These are phyloP conservation scores for Percopsis transmontana DNA, from an alignment of 2,113 vertebrate species.

Conservation along the genomic window DNA sequence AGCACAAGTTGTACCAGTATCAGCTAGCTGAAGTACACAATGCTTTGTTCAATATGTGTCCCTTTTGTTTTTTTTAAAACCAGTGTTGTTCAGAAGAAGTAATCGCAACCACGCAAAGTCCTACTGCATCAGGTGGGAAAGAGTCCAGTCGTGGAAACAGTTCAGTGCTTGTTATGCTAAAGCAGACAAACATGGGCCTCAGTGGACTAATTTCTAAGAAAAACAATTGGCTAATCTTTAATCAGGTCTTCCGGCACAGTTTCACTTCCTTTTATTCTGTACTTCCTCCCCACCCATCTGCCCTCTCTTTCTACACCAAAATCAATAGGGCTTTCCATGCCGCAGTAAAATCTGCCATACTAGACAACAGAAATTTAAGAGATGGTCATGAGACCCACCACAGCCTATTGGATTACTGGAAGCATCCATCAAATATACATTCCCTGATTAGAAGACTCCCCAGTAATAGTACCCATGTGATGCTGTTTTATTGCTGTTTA, in stretches of 20 bases:
- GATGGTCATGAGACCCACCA: slow-evolving; percentile 31
- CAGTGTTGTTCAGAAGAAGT: slow-evolving; percentile 5
- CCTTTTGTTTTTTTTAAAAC: slow-evolving; percentile 30
- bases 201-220: slow-evolving; percentile 53
- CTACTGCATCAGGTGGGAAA: slow-evolving; percentile 4
- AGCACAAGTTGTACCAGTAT: neutral
- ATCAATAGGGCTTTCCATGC: slow-evolving; percentile 17
- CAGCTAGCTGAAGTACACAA: neutral
- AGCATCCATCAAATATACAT: slow-evolving; percentile 25
- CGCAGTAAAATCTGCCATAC: slow-evolving; percentile 8
- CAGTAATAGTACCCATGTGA: neutral
- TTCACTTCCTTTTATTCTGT: slow-evolving; percentile 63
- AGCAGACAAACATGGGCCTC: slow-evolving; percentile 12
- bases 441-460: slow-evolving; percentile 25
- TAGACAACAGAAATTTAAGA: slow-evolving; percentile 19
- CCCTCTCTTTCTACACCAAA: slow-evolving; percentile 30
- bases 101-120: slow-evolving; percentile 9
- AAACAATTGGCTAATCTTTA: slow-evolving; percentile 71
- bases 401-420: slow-evolving; percentile 47
- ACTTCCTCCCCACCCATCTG: slow-evolving; percentile 65
- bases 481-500: neutral
- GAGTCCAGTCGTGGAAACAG: slow-evolving; percentile 26
- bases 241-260: slow-evolving; percentile 60
- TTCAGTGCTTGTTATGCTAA: slow-evolving; percentile 8
- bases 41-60: slow-evolving; percentile 12